Conservation (phyloP, 2,888 invertebrate species). For the Entomobrya multifasciata region DNA sequence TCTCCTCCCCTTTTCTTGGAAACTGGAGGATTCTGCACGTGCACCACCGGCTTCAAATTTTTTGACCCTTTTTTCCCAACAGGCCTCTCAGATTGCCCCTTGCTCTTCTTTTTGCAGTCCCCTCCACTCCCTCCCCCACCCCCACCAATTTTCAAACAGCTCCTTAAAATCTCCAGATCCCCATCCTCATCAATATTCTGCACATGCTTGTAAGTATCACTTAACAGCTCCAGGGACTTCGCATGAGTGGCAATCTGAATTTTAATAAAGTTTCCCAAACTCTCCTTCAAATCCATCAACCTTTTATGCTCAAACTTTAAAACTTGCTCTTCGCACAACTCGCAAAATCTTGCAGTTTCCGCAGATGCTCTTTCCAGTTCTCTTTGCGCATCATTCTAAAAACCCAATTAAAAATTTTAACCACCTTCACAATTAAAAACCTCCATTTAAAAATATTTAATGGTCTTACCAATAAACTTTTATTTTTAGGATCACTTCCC, state of each 20-base stretch:
- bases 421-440: too few relatives aligned
- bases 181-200: constrained; percentile 70
- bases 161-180: constrained; percentile 70
- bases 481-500: constrained; percentile 48
- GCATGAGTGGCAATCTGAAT: constrained; percentile 69
- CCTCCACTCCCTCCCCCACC: neutral
- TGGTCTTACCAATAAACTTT: constrained; percentile 21
- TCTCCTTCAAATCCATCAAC: constrained; percentile 71
- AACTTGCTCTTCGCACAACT: constrained; percentile 63
- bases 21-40: neutral
- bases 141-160: neutral
- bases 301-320: constrained; percentile 72
- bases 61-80: constrained; percentile 22
- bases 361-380: constrained; percentile 64
- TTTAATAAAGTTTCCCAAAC: constrained; percentile 65
- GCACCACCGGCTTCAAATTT: too few relatives aligned
- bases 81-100: neutral
- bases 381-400: constrained; percentile 59
- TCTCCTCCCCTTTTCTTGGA: neutral
- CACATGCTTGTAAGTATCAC: constrained; percentile 70
- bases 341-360: constrained; percentile 57
- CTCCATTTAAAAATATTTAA: neutral
- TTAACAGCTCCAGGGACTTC: constrained; percentile 69
- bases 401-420: too few relatives aligned
- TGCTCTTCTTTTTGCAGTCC: neutral